Evolutionary conservation across 2,113 vertebrate genomes (phyloP).

Genomic region (Cyprinodon tularosa): DNA sequence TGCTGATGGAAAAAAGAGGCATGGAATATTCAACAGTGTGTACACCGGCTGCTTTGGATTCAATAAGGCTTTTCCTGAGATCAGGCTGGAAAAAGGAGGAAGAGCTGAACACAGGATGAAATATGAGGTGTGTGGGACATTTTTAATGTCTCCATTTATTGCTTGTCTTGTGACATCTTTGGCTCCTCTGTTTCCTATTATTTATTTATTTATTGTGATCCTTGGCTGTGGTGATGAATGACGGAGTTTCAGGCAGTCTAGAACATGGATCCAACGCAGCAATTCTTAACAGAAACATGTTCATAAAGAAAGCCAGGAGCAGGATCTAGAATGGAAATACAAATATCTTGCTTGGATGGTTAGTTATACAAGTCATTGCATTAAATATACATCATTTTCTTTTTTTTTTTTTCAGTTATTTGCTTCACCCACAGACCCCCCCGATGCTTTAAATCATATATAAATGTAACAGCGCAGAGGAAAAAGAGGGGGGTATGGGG

Average conservation of each 20-base stretch:
- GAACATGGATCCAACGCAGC: slow-evolving; percentile 21
- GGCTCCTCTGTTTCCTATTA: slow-evolving; percentile 22
- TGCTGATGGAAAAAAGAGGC: neutral
- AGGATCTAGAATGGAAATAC: slow-evolving; percentile 6
- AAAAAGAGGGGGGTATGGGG: neutral
- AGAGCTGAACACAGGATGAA: too few relatives aligned
- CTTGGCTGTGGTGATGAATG: slow-evolving; percentile 42
- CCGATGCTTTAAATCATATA: slow-evolving; percentile 42
- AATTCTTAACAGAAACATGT: slow-evolving; percentile 38
- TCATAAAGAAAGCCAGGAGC: slow-evolving; percentile 14
- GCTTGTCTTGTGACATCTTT: slow-evolving; percentile 32
- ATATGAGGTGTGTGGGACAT: slow-evolving; percentile 11
- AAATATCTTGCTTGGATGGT: slow-evolving; percentile 8
- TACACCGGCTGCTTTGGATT: too few relatives aligned
- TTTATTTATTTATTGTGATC: neutral
- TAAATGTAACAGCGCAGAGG: slow-evolving; percentile 12
- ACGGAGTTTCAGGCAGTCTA: slow-evolving; percentile 16
- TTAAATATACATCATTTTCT: slow-evolving; percentile 1
- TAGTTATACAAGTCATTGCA: slow-evolving; percentile 9
- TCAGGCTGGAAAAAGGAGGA: too few relatives aligned
- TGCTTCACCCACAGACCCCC: slow-evolving; percentile 49
- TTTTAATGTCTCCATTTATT: slow-evolving; percentile 11
- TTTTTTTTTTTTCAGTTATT: slow-evolving; percentile 16
- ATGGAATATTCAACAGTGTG: neutral
- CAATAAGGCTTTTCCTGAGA: too few relatives aligned